phyloP scores from a whole-genome alignment of 2,888 invertebrate genomes.

The Heliconius ismenius region DNA sequence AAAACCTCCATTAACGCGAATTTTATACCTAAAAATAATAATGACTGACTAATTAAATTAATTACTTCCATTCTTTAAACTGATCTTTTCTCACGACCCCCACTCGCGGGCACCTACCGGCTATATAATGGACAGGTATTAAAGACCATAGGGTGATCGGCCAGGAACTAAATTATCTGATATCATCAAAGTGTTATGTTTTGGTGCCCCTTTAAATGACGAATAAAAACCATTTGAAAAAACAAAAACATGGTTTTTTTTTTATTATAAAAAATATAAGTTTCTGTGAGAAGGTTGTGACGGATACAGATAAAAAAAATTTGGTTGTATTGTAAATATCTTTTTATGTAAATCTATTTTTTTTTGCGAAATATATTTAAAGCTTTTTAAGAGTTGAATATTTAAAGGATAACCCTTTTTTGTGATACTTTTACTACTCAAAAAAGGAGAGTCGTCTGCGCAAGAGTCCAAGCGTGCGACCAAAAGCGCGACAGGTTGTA shows the following conservation, averaged over 20 bases:
- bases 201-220: conserved; percentile 25
- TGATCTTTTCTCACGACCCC: conserved; percentile 39
- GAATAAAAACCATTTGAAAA: background rate
- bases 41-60: conserved; percentile 34
- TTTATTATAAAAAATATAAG: background rate
- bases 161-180: conserved; percentile 47
- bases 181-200: conserved; percentile 43
- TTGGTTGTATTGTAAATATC: background rate
- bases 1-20: background rate
- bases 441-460: background rate
- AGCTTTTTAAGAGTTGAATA: background rate
- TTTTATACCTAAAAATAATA: conserved; percentile 30
- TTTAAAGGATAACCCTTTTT: background rate
- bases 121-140: conserved; percentile 29
- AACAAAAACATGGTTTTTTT: background rate
- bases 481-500: too few species aligned
- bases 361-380: background rate
- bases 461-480: too few species aligned
- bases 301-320: background rate
- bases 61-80: conserved; percentile 22
- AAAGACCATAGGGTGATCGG: conserved; percentile 36
- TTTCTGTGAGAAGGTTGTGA: background rate
- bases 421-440: background rate
- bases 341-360: background rate
- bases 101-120: conserved; percentile 17